These are phyloP conservation scores for Pseudococcus viburni DNA, from an alignment of 2,888 invertebrate genomes.

Conservation along the genomic window DNA sequence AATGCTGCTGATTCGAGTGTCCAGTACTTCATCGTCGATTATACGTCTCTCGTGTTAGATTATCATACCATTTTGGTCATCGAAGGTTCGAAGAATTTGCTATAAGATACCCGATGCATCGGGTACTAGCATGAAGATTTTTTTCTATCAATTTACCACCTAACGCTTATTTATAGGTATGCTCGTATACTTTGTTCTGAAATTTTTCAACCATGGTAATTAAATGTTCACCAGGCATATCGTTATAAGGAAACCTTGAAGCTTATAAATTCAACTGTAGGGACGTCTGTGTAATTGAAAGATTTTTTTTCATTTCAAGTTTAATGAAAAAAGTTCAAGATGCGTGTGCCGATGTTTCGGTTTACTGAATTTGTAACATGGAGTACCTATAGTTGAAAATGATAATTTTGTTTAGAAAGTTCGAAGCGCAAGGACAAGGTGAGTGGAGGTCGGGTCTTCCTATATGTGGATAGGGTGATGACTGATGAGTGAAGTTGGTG, in stretches of 20 bases:
- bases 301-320: constrained; percentile 43
- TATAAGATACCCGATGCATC: too few relatives aligned
- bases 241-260: constrained; percentile 24
- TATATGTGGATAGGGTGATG: neutral
- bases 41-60: neutral
- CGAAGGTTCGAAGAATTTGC: constrained; percentile 9
- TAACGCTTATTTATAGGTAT: neutral
- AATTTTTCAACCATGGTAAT: constrained; percentile 41
- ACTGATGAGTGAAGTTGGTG: too few relatives aligned
- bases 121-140: too few relatives aligned
- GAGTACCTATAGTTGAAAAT: neutral
- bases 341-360: constrained; percentile 22
- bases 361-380: constrained; percentile 29
- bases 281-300: constrained; percentile 24
- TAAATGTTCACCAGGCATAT: constrained; percentile 47
- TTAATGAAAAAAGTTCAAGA: constrained; percentile 47
- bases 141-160: neutral
- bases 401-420: constrained; percentile 17
- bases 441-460: neutral
- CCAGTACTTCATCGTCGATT: neutral
- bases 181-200: neutral
- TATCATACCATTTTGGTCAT: constrained; percentile 21
- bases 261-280: constrained; percentile 19
- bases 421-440: constrained; percentile 6
- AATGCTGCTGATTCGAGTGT: neutral